Evolutionary conservation across 2,888 invertebrate genomes (phyloP).

Genomic region (Netelia melanura): DNA sequence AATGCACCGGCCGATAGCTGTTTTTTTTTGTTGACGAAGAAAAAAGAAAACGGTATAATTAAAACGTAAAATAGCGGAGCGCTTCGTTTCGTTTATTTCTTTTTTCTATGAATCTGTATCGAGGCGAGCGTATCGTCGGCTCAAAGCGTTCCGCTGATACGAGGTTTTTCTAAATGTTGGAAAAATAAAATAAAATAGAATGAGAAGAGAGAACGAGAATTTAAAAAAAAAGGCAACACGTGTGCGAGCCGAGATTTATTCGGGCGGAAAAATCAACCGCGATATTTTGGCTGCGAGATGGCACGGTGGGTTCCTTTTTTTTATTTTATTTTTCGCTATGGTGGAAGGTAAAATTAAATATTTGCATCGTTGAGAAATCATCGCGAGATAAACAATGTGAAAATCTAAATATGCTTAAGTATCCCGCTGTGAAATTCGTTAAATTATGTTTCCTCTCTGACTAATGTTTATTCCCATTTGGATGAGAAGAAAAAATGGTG

Average conservation of each 20-base stretch:
- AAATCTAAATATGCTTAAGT: not conserved
- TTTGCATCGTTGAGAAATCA: not conserved
- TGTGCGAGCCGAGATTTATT: conserved; percentile 8
- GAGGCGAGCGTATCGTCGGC: too few relatives aligned
- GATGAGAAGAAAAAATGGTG: not conserved
- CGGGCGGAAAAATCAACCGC: conserved; percentile 24
- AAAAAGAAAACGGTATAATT: conserved; percentile 4
- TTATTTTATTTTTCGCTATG: not conserved
- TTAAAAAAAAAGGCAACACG: not conserved
- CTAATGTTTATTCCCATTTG: not conserved
- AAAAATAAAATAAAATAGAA: too few relatives aligned
- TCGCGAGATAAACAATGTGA: not conserved
- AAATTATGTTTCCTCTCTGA: not conserved
- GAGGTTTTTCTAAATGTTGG: too few relatives aligned
- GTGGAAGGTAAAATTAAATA: not conserved
- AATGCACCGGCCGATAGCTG: not conserved
- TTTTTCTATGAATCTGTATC: too few relatives aligned
- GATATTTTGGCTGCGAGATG: conserved; percentile 10
- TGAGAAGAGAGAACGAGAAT: too few relatives aligned
- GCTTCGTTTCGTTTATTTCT: too few relatives aligned
- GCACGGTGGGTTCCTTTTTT: conserved; percentile 10
- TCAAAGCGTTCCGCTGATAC: too few relatives aligned
- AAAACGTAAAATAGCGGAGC: too few relatives aligned
- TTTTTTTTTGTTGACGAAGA: not conserved
- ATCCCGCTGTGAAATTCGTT: not conserved